These are phyloP conservation scores for Galbula dea DNA, from an alignment of 2,113 vertebrate genomes.

Conservation along the genomic window DNA sequence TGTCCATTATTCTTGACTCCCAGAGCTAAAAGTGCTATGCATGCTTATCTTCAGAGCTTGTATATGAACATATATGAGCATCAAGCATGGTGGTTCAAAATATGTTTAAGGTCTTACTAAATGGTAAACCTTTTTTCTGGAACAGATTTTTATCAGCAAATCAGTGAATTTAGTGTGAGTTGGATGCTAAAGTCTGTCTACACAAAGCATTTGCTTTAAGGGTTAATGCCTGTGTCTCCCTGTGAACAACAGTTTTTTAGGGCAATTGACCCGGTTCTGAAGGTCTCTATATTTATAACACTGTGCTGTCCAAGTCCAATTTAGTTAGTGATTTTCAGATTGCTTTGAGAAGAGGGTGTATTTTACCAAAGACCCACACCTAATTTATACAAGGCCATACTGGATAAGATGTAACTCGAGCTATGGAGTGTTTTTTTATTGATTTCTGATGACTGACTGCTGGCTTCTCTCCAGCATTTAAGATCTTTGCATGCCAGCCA, in stretches of 20 bases:
- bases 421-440: not conserved
- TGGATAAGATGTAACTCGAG: not conserved
- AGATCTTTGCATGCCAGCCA: not conserved
- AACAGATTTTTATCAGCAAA: not conserved
- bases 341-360: not conserved
- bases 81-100: not conserved
- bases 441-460: not conserved
- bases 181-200: not conserved
- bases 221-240: not conserved
- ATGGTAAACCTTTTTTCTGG: not conserved
- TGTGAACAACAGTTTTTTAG: not conserved
- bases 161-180: not conserved
- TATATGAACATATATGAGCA: not conserved
- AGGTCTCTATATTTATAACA: not conserved
- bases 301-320: not conserved
- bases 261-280: not conserved
- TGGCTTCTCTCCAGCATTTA: not conserved
- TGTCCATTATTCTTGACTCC: not conserved
- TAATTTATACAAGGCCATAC: not conserved
- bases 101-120: not conserved
- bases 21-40: not conserved
- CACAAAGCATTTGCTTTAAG: not conserved
- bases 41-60: not conserved
- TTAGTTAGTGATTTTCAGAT: not conserved
- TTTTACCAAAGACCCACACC: not conserved